Conservation (phyloP, 2,797 vertebrate species). For the Sparidentex hasta region DNA sequence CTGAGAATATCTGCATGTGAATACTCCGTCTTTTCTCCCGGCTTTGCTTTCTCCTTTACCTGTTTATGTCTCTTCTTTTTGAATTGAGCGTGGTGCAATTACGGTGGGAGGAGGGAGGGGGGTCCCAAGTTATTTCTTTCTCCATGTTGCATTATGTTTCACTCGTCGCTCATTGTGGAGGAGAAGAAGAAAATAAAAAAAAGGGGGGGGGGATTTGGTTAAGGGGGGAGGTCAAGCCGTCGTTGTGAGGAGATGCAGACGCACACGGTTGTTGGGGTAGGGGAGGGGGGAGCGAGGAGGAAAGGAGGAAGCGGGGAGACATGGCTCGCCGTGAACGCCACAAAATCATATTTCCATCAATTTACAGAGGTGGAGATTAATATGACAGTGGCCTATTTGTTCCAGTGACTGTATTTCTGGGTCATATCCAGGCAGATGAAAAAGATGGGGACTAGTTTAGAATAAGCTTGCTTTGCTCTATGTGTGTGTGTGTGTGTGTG, state of each 20-base stretch:
- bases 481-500: conserved; percentile 28
- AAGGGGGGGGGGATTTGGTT: conserved; percentile 32
- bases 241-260: conserved; percentile 2
- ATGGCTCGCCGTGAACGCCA: conserved; percentile 58
- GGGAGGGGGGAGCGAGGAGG: too few species aligned
- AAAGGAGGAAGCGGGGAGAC: conserved; percentile 7
- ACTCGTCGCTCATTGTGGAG: not conserved
- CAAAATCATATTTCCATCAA: conserved; percentile 80
- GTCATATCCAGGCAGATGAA: conserved; percentile 83
- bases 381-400: conserved; percentile 83
- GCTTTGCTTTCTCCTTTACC: conserved; percentile 48
- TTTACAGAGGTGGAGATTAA: conserved; percentile 84
- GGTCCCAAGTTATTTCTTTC: conserved; percentile 27
- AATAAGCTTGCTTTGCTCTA: conserved; percentile 50
- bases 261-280: too few species aligned
- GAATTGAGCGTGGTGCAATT: conserved; percentile 42
- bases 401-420: conserved; percentile 84
- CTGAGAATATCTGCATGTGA: conserved; percentile 61
- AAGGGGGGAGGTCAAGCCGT: conserved; percentile 51
- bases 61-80: conserved; percentile 60
- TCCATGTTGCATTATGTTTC: conserved; percentile 40
- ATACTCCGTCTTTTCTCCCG: conserved; percentile 19
- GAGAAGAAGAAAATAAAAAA: not conserved
- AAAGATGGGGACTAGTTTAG: conserved; percentile 75
- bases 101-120: conserved; percentile 23